These are phyloP conservation scores for Dinocampus coccinellae DNA, from an alignment of 2,888 invertebrate species.

Conservation along the genomic window DNA sequence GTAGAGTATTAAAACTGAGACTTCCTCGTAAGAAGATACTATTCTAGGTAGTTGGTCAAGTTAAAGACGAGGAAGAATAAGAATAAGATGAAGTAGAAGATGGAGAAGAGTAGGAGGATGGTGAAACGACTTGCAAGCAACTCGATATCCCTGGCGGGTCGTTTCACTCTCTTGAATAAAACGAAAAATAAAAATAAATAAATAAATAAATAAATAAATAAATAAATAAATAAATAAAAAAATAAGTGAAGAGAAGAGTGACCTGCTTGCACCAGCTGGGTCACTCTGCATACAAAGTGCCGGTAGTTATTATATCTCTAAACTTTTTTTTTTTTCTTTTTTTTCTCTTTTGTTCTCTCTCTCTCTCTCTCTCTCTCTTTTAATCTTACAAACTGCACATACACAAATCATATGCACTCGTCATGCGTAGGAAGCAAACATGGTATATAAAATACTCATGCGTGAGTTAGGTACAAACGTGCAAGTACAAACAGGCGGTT, in stretches of 20 bases:
- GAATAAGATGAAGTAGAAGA: not conserved
- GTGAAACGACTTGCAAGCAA: conserved; percentile 4
- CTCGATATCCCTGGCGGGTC: conserved; percentile 37
- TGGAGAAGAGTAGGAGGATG: not conserved
- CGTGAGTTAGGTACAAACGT: not conserved
- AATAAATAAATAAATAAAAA: conserved; percentile 17
- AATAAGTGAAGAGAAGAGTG: not conserved
- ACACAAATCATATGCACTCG: conserved; percentile 29
- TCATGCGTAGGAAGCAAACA: conserved; percentile 20
- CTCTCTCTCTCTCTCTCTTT: not conserved
- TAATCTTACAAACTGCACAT: not conserved
- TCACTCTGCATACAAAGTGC: conserved; percentile 41
- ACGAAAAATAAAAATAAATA: not conserved
- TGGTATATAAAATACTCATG: conserved; percentile 10
- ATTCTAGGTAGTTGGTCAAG: conserved; percentile 33
- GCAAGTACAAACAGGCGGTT: not conserved
- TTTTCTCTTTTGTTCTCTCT: too few relatives aligned
- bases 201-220: not conserved
- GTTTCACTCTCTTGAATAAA: conserved; percentile 29
- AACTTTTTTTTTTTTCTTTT: not conserved
- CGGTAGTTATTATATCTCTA: not conserved
- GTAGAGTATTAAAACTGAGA: conserved; percentile 9
- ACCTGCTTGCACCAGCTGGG: conserved; percentile 39
- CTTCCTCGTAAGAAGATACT: conserved; percentile 38
- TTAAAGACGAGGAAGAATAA: conserved; percentile 17